These are phyloP conservation scores for Tachyglossus aculeatus DNA, from an alignment of 2,797 vertebrate genomes.

Conservation along the genomic window DNA sequence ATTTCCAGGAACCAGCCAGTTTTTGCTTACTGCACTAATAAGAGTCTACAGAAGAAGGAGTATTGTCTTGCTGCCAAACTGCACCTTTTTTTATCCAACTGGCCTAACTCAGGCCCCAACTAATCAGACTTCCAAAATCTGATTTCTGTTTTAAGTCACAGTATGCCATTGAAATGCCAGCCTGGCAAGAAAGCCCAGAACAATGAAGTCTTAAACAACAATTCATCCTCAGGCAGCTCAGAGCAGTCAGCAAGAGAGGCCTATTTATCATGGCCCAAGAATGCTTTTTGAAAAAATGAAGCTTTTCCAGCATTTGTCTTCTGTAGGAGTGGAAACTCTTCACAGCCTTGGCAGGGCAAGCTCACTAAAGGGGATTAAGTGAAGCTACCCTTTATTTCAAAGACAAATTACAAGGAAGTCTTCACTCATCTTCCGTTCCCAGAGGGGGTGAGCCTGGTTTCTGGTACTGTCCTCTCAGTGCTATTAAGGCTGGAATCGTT, in stretches of 20 bases:
- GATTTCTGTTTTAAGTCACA: conserved; percentile 42
- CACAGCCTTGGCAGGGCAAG: background rate
- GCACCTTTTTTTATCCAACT: conserved; percentile 15
- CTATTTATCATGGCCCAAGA: background rate
- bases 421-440: background rate
- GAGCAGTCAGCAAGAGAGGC: conserved; percentile 23
- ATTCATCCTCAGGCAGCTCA: background rate
- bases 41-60: conserved; percentile 35
- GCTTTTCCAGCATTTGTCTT: background rate
- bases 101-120: conserved; percentile 12
- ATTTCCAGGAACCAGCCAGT: background rate
- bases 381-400: background rate
- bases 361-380: background rate
- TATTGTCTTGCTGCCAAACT: conserved; percentile 5
- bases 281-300: conserved; percentile 16
- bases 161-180: conserved; percentile 36
- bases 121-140: conserved; percentile 12
- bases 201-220: conserved; percentile 22
- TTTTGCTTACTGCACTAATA: conserved; percentile 11
- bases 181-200: conserved; percentile 24
- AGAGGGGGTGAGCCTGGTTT: background rate
- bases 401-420: background rate
- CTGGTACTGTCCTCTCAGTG: background rate
- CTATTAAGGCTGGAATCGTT: background rate
- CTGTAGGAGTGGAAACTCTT: background rate